Evolutionary conservation across 2,888 invertebrate genomes (phyloP), one percentile per base, ranked within the genome.

Genomic region (Drosophila formosana): DNA sequence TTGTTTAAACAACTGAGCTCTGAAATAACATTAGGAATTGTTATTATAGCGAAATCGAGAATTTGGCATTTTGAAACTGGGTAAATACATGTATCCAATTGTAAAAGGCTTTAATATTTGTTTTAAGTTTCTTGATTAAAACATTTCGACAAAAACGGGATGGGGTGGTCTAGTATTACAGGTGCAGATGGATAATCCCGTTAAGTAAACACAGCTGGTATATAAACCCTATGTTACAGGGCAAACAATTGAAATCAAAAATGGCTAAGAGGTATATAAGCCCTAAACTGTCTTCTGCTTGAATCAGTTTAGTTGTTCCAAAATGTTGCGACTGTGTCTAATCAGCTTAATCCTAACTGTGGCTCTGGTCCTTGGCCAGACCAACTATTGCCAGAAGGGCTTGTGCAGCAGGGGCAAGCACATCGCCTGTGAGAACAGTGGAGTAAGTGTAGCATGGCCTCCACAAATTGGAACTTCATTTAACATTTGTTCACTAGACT

Each of bases 401-500:
- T 30, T 78, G 3, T 77, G 74, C 30, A 7, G 1, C n/a, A 2
- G 0, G 8, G 26, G 11, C 3, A 66, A 6, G 13, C 75, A 83
- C 45, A 77, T 77, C 43, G 81, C 49, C 43, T 83, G 84, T 46
- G 34, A 57, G 0, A 77, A 61, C 18, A 64, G 8, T 45, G 82
- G 71, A 37, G 83, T 80, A 63, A 62, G 80, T 71, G 8, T 8
- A 4, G 49, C 30, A 7, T 28, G 23, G 28, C 28, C 2, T n/a
- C 4, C 6, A 6, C 3, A 3, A 6, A 39, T 13, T 13, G 6
- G 7, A 1, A 18, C 6, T 18, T 6, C 7, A 41, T 41, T 41
- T 18, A 18, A 41, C 18, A 6, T 1, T 11, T 1, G 7, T n/a
- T 34, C 13, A 30, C 0, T n/a, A 81, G 82, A 28, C 50, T 13